phyloP scores from a whole-genome alignment of 35 echinoderm and acorn worm genomes.

The Lytechinus variegatus region DNA sequence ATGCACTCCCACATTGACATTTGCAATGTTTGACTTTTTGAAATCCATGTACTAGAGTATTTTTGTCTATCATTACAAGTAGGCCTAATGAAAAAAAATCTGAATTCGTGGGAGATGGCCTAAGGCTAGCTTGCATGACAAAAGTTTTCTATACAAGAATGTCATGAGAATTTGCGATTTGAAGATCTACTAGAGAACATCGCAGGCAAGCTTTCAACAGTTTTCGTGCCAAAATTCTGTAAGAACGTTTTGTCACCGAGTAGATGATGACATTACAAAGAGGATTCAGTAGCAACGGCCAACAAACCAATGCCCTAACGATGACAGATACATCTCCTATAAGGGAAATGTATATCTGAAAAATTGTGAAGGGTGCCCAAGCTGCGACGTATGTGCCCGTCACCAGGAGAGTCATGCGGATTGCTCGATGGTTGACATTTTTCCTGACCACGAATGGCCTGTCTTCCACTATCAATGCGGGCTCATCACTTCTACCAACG shows the following conservation, averaged over 20 bases:
- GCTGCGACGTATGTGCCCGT: constrained; percentile 32
- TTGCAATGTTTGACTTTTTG: too few species aligned
- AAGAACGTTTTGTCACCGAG: constrained; percentile 33
- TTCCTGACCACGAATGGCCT: not conserved
- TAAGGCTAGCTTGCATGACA: too few species aligned
- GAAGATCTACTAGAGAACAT: constrained; percentile 22
- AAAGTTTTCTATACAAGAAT: not conserved
- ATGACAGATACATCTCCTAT: not conserved
- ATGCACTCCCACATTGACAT: too few species aligned
- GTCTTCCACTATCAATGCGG: not conserved
- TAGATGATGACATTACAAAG: constrained; percentile 5
- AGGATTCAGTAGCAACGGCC: constrained; percentile 26
- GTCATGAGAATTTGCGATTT: not conserved
- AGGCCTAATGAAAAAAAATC: too few species aligned
- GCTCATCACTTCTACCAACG: not conserved
- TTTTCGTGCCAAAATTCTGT: not conserved
- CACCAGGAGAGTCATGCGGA: constrained; percentile 12
- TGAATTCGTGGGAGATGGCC: too few species aligned
- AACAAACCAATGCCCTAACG: constrained; percentile 13
- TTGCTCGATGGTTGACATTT: not conserved
- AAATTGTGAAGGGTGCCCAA: constrained; percentile 25
- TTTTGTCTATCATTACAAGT: too few species aligned
- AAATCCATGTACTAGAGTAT: too few species aligned
- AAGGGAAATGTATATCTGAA: constrained; percentile 3
- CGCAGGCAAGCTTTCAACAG: not conserved